These are phyloP conservation scores for Fragum fragum DNA, from an alignment of 2,888 invertebrate genomes.

Conservation along the genomic window DNA sequence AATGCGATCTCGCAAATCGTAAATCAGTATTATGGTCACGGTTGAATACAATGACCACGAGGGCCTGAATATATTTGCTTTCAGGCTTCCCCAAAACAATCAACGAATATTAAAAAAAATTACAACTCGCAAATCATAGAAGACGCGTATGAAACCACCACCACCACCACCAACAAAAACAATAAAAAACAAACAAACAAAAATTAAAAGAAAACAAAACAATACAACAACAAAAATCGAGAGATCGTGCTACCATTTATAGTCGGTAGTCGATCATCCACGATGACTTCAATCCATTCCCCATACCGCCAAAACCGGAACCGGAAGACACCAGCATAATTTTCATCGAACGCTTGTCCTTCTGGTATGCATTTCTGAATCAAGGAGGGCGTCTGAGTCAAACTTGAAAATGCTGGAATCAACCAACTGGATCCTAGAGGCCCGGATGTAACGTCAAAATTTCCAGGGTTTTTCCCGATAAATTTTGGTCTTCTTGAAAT, in stretches of 20 bases:
- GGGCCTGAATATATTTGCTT: too few species aligned
- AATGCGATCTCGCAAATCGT: too few species aligned
- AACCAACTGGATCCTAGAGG: slow-evolving; percentile 89
- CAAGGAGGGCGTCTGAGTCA: slow-evolving; percentile 94
- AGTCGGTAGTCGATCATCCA: slow-evolving; percentile 96
- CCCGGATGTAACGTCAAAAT: slow-evolving; percentile 63
- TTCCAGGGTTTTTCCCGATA: slow-evolving; percentile 54
- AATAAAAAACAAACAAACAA: too few species aligned
- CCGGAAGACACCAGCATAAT: slow-evolving; percentile 95
- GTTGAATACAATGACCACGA: too few species aligned
- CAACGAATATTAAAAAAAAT: too few species aligned
- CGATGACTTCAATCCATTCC: slow-evolving; percentile 93
- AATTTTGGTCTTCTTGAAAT: slow-evolving; percentile 67
- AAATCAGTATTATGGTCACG: too few species aligned
- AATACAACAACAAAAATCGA: too few species aligned
- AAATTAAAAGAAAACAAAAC: too few species aligned
- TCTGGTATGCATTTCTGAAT: slow-evolving; percentile 98
- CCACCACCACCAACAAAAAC: too few species aligned
- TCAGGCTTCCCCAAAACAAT: too few species aligned
- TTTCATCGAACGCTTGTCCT: slow-evolving; percentile 95
- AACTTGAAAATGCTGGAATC: slow-evolving; percentile 93
- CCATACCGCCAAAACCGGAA: slow-evolving; percentile 98
- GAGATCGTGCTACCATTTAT: slow-evolving; percentile 60
- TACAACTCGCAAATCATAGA: background rate
- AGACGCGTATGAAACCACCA: background rate